Base-by-base conservation (phyloP, 2,113 vertebrate genomes). In the Plotosus lineatus region DNA sequence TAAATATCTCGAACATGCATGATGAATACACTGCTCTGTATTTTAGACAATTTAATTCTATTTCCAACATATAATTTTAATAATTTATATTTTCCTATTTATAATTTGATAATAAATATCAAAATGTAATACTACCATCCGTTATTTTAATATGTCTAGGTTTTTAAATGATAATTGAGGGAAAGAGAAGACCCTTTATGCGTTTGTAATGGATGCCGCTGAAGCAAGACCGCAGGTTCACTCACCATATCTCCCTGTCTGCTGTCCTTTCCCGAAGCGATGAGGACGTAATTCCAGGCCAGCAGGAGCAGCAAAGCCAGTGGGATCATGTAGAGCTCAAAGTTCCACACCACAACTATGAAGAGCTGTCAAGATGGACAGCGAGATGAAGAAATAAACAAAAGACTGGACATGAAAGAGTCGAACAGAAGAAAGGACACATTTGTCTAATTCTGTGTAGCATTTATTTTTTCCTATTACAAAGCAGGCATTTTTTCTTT, bases 271-370 rank as follows among this genome's bases (percentile, higher is more conserved):
- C 96, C 97, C 73, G 95, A 96, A 80, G 93, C 75, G 40, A 98
- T 96, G 90, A 98, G 94, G 89, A 97, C 93, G 88, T 98, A 98
- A 93, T 97, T 97, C 97, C 96, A 98, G 78, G 90, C 94, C 94
- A 99, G 84, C 10, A 95, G 93, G 81, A 96, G 88, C 90, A 99
- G 89, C 89, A 99, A 88, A 81, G 91, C 92, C 92, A 99, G 89
- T 1, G 97, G 97, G 90, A 98, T 94, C 97, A 98, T 97, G 89
- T 97, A 99, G 90, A 98, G 93, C 90, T 99, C 97, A 91, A 99
- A 99, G 94, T 99, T 99, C 98, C 97, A 99, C 83, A 98, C 96
- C 69, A 96, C 92, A 80, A 98, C 86, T 82, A 98, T 94, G 87
- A 98, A 99, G 90, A 99, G 90, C 98, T 99, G 63, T 10, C 28